A percentile compares a stretch with the other conserved stretches of the same genome.
phyloP scores from a whole-genome alignment of 2,888 invertebrate species.

The Choristoneura rosaceana region DNA sequence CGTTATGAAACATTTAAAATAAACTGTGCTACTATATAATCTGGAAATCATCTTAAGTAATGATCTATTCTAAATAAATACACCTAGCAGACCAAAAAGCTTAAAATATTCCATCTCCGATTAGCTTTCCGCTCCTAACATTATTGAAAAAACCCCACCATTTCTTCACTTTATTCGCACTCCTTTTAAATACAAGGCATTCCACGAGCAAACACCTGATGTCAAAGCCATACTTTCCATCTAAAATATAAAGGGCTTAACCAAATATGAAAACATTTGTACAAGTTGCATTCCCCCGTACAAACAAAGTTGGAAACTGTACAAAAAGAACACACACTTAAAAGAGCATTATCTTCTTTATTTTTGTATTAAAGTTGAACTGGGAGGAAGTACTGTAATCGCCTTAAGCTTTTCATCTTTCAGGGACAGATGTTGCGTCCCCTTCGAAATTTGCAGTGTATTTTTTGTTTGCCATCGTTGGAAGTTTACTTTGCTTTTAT shows the following conservation, averaged over 20 bases:
- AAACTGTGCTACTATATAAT: no score
- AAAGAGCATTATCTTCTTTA: constrained; percentile 77
- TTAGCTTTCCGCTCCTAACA: neutral
- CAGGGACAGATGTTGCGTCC: constrained; percentile 73
- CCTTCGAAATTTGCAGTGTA: constrained; percentile 54
- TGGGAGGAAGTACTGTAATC: constrained; percentile 73
- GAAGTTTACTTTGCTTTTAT: constrained; percentile 43
- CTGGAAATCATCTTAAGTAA: no score
- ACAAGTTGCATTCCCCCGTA: constrained; percentile 49
- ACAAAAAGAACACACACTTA: constrained; percentile 69
- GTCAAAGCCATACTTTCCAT: constrained; percentile 43
- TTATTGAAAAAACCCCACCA: neutral
- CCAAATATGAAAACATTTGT: constrained; percentile 66
- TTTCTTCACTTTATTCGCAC: constrained; percentile 13
- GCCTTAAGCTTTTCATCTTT: constrained; percentile 80
- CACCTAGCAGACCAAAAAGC: neutral
- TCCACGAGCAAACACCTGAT: constrained; percentile 37
- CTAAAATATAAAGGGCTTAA: constrained; percentile 54
- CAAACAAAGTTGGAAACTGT: constrained; percentile 45
- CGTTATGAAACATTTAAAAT: no score
- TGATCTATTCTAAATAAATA: neutral
- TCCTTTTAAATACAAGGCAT: constrained; percentile 33
- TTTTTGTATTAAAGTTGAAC: constrained; percentile 80
- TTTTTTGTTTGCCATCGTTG: constrained; percentile 51
- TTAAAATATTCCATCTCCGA: neutral